Evolutionary conservation across 1,140 invertebrate genomes (phyloP), one percentile per base, ranked within the genome.

Genomic region (Glossosoma conforme): DNA sequence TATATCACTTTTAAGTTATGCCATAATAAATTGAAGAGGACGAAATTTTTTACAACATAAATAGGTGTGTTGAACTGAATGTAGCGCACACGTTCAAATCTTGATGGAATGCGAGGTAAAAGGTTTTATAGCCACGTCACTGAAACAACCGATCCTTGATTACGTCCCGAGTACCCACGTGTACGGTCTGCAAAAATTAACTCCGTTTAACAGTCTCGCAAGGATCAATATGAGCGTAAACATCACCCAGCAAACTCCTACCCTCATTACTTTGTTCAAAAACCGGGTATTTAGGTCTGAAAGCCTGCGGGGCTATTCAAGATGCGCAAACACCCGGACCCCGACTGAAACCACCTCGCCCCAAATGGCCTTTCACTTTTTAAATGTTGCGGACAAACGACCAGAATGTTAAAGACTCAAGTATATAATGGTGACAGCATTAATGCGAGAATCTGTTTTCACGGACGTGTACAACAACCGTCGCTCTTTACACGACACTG

Each of bases 201-300:
- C 32, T 15, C 32, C 15, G n/a, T 33, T 44, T 44, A 44, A 30
- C 33, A 30, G 33, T 44, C 18, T 10, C 38, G 17, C 22, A 9
- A 30, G 44, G 44, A 45, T 45, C 46, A 40, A 48, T 48, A 37
- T 48, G 46, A 40, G 20, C 22, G 35, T 11, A 24, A 38, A 30
- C 44, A 24, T 45, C 28, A n/a, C 30, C 17, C 8, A 11, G 15
- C 24, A 4, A 24, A 15, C 44, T 30, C 28, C 24, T n/a, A 33
- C 30, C 18, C 44, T 33, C 44, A 45, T 45, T 45, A 45, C 44
- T 45, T 45, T 45, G 44, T 45, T 45, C 44, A 45, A 45, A 45
- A 45, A 45, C 44, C 10, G 22, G 44, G 44, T 45, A 45, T 45
- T 45, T 45, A 45, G 44, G 24, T 30, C 30, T 45, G 28, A 45